Conservation (phyloP, 2,797 vertebrate species). For the Malurus splendens region DNA sequence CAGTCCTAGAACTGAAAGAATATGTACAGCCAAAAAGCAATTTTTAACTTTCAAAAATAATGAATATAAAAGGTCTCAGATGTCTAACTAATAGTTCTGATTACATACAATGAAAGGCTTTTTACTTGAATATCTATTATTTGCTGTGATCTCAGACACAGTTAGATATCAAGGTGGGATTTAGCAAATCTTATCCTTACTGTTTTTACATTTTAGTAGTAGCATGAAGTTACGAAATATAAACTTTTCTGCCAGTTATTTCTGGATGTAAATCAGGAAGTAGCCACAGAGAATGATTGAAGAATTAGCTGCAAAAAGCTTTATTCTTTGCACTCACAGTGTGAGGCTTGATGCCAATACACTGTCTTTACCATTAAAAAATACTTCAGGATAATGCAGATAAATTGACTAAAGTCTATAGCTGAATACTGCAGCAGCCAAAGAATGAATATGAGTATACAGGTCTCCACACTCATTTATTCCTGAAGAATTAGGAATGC, state of each 20-base stretch:
- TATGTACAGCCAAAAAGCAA: background rate
- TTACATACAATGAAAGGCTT: background rate
- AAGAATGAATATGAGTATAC: background rate
- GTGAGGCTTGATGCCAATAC: background rate
- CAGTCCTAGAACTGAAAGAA: background rate
- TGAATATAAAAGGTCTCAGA: background rate
- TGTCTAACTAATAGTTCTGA: background rate
- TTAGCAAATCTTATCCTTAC: background rate
- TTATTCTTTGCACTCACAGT: background rate
- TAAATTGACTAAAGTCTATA: background rate
- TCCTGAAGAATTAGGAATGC: background rate
- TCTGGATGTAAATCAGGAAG: background rate
- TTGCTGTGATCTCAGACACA: background rate
- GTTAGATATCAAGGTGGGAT: background rate
- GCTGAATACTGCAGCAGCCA: rapidly evolving
- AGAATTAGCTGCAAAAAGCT: background rate
- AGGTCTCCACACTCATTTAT: background rate
- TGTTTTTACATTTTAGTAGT: background rate
- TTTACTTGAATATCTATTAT: background rate
- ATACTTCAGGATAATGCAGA: background rate
- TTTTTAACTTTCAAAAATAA: background rate
- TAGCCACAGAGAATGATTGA: background rate
- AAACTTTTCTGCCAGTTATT: background rate
- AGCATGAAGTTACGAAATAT: background rate
- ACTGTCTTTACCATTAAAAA: background rate